Base-by-base conservation (phyloP, 2,888 invertebrate genomes). In the Bruchidius siliquastri region DNA sequence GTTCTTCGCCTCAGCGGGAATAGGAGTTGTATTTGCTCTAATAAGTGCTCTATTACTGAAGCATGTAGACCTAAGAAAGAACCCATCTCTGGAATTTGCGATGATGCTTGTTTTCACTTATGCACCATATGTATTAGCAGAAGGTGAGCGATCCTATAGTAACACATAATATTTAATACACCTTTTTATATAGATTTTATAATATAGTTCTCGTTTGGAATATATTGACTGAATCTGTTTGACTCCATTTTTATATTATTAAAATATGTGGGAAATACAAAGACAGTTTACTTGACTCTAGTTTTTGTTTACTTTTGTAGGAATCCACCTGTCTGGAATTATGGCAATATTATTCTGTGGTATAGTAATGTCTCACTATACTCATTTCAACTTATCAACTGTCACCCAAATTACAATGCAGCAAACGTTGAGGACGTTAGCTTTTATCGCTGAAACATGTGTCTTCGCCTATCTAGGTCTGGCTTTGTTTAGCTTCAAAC, bases 261-360 rank as follows among this genome's bases (percentile, higher is more conserved):
- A n/a, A n/a, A n/a, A n/a, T n/a, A n/a, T n/a, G n/a, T n/a, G n/a
- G n/a, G n/a, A n/a, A n/a, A n/a, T n/a, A n/a, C n/a, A n/a, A n/a
- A n/a, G n/a, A n/a, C n/a, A n/a, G 26, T 26, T 26, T 26, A 2
- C 26, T 26, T 26, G 26, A 2, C 2, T 26, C 8, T 26, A 26
- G 8, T 26, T 26, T 26, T 26, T 8, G 3, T 8, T 26, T 26
- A 26, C 8, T 49, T 49, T 49, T 30, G 3, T 49, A 49, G 49
- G 98, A 22, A 86, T 86, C 70, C 87, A 87, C 77, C 77, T 90
- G 86, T 81, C 88, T 92, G 96, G 99, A 76, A 99, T 99, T 75
- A 99, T 99, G 99, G 98, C 99, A 8, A 99, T 99, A 83, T 88
- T 99, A 80, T 98, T 99, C 86, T 98, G 98, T 88, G 99, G 99